Conservation (phyloP, 2,797 vertebrate genomes). For the Melanotaenia maccullochi region DNA sequence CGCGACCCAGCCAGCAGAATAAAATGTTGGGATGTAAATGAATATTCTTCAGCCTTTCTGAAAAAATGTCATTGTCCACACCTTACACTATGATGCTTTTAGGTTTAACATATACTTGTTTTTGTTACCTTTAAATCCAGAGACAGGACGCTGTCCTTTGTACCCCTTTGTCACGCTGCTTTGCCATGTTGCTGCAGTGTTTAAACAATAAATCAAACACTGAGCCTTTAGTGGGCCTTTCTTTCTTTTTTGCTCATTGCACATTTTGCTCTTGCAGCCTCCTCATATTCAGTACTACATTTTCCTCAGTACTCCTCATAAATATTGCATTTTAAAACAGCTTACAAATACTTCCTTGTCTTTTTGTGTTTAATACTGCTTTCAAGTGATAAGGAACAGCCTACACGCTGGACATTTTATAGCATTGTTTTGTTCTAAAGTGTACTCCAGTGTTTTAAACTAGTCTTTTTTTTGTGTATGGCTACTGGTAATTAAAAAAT, state of each 20-base stretch:
- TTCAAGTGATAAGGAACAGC: background rate
- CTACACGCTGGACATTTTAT: background rate
- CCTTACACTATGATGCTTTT: background rate
- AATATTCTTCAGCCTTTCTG: too few species aligned
- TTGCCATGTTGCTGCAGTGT: background rate
- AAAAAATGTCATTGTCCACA: background rate
- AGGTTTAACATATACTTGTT: background rate
- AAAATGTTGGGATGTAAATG: background rate
- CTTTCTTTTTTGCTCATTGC: background rate
- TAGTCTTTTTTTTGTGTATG: background rate
- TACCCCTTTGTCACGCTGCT: background rate
- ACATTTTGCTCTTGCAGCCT: background rate
- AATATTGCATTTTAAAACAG: background rate
- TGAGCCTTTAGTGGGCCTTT: background rate
- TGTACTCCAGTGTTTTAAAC: constrained; percentile 4
- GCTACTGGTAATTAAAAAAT: background rate
- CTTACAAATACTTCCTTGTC: background rate
- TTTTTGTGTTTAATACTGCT: background rate
- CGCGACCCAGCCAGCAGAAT: background rate
- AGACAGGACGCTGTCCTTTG: background rate
- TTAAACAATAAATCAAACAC: background rate
- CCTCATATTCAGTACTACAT: too few species aligned
- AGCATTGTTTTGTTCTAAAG: background rate
- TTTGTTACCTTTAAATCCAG: background rate
- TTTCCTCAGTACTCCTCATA: too few species aligned